Evolutionary conservation across 2,888 invertebrate species (phyloP), one percentile per base, ranked within the genome.

Genomic region (Papilio protenor): DNA sequence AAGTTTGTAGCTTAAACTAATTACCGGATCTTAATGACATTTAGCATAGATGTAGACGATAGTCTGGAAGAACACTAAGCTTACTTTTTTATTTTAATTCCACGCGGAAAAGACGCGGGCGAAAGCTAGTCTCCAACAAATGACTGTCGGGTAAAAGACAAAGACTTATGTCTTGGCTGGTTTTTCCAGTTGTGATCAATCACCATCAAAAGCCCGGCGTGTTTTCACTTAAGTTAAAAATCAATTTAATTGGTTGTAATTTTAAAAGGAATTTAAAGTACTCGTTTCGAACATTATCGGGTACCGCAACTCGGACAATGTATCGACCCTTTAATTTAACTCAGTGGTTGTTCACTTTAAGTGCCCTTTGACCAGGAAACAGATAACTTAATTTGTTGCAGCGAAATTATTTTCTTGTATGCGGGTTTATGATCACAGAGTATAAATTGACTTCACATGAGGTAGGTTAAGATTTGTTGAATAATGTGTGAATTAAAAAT

Each of bases 331-430:
- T 64, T 75, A 64, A 49, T 49, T 75, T 66, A 47, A 75, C 52
- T 66, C 49, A 14, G 64, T 33, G 64, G 33, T 66, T 75, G 52
- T 49, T 40, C 64, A 33, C 47, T 66, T 75, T 66, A 75, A 75
- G n/a, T 64, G 66, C 52, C n/a, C 47, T 75, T 75, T 57, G 57
- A 57, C 57, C 21, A 57, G 57, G 21, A 11, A 57, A 57, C 57
- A 11, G 8, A 57, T 1, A 57, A 57, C n/a, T 57, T 57, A 57
- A 57, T 57, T 69, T 69, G 66, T 66, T 66, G 66, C 52, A 52
- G 66, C 47, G 75, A 75, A 66, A 66, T 75, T 1, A 75, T 64
- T 75, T 75, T 47, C 75, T 47, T n/a, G 61, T 33, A 75, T 75
- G 75, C 75, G 75, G 64, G 64, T 45, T 66, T 66, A 66, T 33